A percentile compares a stretch with the other conserved stretches of the same genome.
Conservation (phyloP, 2,797 vertebrate species). For the Yasuhikotakia modesta region DNA sequence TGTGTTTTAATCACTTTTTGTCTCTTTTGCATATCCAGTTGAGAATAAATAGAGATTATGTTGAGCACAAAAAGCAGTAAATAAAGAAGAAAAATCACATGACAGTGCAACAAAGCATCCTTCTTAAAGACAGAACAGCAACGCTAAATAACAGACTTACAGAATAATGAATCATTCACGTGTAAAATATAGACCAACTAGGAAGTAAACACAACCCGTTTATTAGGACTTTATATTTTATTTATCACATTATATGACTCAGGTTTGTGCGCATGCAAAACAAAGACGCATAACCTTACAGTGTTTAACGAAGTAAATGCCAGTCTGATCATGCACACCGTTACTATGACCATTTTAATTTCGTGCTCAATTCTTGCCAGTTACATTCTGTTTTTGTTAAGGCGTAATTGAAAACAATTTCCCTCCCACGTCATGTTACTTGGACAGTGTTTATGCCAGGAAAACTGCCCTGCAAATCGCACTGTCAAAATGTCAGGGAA, state of each 20-base stretch:
- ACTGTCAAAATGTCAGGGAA: conserved; percentile 2
- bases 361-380: not conserved
- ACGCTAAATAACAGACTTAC: not conserved
- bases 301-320: not conserved
- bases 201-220: not conserved
- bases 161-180: not conserved
- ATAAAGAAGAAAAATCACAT: conserved; percentile 43
- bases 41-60: conserved; percentile 33
- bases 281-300: not conserved
- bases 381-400: not conserved
- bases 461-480: not conserved
- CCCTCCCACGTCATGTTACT: not conserved
- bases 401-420: not conserved
- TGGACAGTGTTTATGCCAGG: not conserved
- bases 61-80: conserved; percentile 43
- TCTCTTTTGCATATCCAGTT: conserved; percentile 23
- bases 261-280: not conserved
- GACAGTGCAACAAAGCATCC: conserved; percentile 4
- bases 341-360: conserved; percentile 4
- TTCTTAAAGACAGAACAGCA: not conserved
- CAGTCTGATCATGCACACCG: not conserved
- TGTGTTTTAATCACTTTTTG: conserved; percentile 24
- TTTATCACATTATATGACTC: not conserved
- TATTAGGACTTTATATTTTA: too few relatives aligned
- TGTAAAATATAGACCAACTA: not conserved